Base-by-base conservation (phyloP, 2,797 vertebrate genomes). In the Kryptolebias ocellatus region DNA sequence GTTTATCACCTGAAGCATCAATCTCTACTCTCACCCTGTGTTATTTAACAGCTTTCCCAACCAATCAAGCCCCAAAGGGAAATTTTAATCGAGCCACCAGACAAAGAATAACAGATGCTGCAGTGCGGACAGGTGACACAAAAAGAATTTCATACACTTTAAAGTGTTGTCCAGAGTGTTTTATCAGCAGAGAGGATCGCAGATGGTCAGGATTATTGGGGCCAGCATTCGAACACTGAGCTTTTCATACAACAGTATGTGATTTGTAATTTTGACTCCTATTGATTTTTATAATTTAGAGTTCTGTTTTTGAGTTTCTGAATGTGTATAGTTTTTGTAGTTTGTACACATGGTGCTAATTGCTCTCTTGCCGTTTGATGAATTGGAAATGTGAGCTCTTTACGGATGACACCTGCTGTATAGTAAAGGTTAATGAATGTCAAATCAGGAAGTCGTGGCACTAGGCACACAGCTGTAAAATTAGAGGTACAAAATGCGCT, bases 1-100 rank as follows among this genome's bases (percentile, higher is more conserved):
- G 80, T 88, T 87, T 83, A 86, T 90, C 88, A 78, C 85, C 79
- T 69, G 64, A 73, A 74, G 75, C 73, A 69, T 83, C 79, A 63
- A 74, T 88, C 83, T 74, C 52, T 58, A 75, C 74, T 77, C 74
- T 77, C 75, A 56, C 72, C 74, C 27, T n/a, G 52, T 79, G 83
- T 60, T 82, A 69, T 79, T 83, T 76, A 87, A 72, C 72, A 51
- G 76, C 67, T 70, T 60, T 73, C 49, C 54, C 70, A 70, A 52
- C 84, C 81, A 83, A 74, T 86, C 73, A 56, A 67, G 54, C 63
- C 83, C 80, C 29, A 17, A 73, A 80, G 80, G 70, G 69, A 79
- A 86, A 64, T 74, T 80, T 81, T 72, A 70, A 81, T 81, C 39
- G 46, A 60, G 51, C 69, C n/a, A 5, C 34, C 72, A 61, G 63